Evolutionary conservation across 1,140 invertebrate genomes (phyloP).

Genomic region (Eurosta solidaginis): DNA sequence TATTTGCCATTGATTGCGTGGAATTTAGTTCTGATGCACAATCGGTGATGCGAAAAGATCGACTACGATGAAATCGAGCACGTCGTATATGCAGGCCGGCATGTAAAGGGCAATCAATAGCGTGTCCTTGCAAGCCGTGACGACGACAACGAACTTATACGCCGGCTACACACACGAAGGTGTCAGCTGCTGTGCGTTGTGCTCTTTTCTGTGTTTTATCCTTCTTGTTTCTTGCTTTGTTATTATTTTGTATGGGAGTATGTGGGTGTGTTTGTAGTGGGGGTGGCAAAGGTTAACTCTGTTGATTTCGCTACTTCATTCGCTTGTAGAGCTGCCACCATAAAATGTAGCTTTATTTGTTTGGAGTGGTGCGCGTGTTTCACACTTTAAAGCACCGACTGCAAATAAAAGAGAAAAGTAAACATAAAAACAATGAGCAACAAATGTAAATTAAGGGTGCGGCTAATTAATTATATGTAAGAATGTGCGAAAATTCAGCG

Average conservation of each 20-base stretch:
- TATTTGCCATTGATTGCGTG: constrained; percentile 24
- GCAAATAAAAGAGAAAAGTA: background rate
- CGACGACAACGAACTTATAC: background rate
- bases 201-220: too few relatives aligned
- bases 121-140: background rate
- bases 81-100: too few relatives aligned
- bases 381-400: background rate
- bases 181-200: constrained; percentile 23
- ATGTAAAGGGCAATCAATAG: constrained; percentile 9
- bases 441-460: background rate
- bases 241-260: background rate
- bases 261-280: background rate
- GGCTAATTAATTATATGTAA: background rate
- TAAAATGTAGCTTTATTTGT: too few relatives aligned
- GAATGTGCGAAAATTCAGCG: too few relatives aligned
- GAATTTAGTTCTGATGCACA: background rate
- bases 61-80: too few relatives aligned
- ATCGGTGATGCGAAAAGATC: too few relatives aligned
- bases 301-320: background rate
- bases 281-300: background rate
- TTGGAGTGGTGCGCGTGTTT: too few relatives aligned
- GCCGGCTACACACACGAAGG: constrained; percentile 14
- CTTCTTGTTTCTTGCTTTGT: too few relatives aligned
- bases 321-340: background rate
- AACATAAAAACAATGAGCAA: background rate